Evolutionary conservation across 2,113 vertebrate species (phyloP), one percentile per base, ranked within the genome.

Genomic region (Peromyscus polionotus): DNA sequence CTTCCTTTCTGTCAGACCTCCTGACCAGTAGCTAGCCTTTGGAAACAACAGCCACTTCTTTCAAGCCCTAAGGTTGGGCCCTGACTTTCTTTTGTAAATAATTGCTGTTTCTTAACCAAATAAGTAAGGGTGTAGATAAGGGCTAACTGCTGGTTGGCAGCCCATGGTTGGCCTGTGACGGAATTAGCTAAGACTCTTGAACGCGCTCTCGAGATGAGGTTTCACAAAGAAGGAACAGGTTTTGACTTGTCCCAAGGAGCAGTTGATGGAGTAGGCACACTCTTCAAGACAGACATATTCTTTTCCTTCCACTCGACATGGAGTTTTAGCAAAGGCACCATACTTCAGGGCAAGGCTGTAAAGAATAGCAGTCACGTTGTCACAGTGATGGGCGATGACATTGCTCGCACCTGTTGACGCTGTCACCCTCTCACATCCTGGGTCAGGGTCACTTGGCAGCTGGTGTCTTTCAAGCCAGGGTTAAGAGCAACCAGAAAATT

Each of bases 241-340:
- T 97, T 83, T 85, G 19, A 20, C 48, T 88, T 95, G 24, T 77
- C 84, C 24, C 48, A n/a, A 85, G 63, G 42, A 86, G 10, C 48
- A 63, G 54, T 67, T 89, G 83, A 73, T 77, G 54, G 95, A 81
- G 85, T 2, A 20, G 70, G 45, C 8, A 31, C 80, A 39, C 48
- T 90, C 57, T 95, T 90, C 1, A 39, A 51, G 19, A 94, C 20
- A 94, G 28, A 93, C 88, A n/a, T 80, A 61, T n/a, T 91, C 39
- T 92, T 84, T 93, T 83, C 39, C 42, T 92, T 89, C 65, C 39
- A 17, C 26, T 28, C 11, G 28, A 95, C 83, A 75, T 61, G 9
- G 31, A 85, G n/a, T 59, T 76, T 76, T 91, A 92, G 90, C 79
- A 90, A 90, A 95, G 33, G 68, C 48, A 88, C 88, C 91, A 68